phyloP scores from a whole-genome alignment of 1,140 invertebrate genomes.

The Dendroctonus valens region DNA sequence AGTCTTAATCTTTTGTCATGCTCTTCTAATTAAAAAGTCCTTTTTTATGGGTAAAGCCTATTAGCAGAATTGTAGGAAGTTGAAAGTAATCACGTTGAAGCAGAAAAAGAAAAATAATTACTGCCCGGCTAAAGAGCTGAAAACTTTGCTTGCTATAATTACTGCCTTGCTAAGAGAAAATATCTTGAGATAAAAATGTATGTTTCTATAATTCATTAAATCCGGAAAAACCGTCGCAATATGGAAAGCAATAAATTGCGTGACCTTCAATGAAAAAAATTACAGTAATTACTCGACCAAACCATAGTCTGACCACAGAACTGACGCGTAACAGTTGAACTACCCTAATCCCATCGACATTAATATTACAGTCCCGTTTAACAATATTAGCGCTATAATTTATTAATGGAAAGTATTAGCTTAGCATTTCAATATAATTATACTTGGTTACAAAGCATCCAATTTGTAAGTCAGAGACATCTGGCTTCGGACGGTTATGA shows the following conservation, averaged over 20 bases:
- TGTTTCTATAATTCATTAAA: no score
- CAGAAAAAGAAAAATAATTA: no score
- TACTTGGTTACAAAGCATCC: neutral
- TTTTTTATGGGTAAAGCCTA: no score
- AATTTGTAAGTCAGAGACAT: conserved; percentile 1
- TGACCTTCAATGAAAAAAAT: neutral
- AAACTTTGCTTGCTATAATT: no score
- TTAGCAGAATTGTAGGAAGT: no score
- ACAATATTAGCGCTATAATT: neutral
- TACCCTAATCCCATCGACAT: neutral
- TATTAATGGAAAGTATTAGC: neutral
- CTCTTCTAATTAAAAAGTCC: no score
- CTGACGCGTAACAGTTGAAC: neutral
- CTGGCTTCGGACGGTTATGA: neutral
- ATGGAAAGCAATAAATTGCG: neutral
- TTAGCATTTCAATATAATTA: neutral
- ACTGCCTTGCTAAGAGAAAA: no score
- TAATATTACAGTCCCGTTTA: neutral
- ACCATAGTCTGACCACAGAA: neutral
- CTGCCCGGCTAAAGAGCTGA: no score
- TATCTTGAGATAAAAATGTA: no score
- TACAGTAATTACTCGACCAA: neutral
- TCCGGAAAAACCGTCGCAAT: no score
- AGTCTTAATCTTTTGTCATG: no score
- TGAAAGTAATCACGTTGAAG: no score